Percentiles rank a stretch among this genome's conserved stretches.
These are phyloP conservation scores for Merluccius polli DNA, from an alignment of 2,797 vertebrate genomes.

Conservation along the genomic window DNA sequence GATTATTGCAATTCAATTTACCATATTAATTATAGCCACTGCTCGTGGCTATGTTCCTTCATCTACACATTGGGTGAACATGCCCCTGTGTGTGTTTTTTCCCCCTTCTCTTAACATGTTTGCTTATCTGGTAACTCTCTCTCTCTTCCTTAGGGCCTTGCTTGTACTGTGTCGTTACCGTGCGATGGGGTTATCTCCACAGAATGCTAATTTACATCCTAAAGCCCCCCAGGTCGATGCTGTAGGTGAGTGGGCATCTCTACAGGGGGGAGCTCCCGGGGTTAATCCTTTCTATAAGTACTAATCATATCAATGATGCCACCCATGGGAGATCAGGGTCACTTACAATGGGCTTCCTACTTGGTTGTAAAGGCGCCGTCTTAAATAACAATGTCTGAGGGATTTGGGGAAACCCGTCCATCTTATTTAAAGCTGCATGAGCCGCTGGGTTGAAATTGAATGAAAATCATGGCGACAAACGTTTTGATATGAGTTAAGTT, in stretches of 20 bases:
- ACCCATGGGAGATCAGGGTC: slow-evolving; percentile 44
- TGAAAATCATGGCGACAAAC: too few species aligned
- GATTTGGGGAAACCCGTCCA: neutral
- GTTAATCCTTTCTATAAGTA: slow-evolving; percentile 59
- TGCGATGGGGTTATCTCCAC: slow-evolving; percentile 39
- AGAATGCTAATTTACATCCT: slow-evolving; percentile 38
- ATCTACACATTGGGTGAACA: slow-evolving; percentile 54
- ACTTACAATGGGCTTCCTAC: slow-evolving; percentile 8
- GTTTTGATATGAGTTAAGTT: too few species aligned
- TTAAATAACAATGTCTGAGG: neutral
- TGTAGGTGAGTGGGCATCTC: slow-evolving; percentile 48
- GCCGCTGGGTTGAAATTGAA: too few species aligned
- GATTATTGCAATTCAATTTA: slow-evolving; percentile 79
- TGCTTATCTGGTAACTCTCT: slow-evolving; percentile 47
- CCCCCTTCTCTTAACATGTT: slow-evolving; percentile 44
- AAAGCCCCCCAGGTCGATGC: slow-evolving; percentile 23
- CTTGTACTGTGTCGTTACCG: slow-evolving; percentile 47
- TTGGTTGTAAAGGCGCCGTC: neutral
- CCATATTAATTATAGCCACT: slow-evolving; percentile 76
- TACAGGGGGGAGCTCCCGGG: slow-evolving; percentile 30
- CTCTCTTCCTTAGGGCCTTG: slow-evolving; percentile 37
- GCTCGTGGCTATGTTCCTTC: slow-evolving; percentile 68
- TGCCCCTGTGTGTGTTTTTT: slow-evolving; percentile 40
- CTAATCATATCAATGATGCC: slow-evolving; percentile 60
- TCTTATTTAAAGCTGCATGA: neutral